Evolutionary conservation across 2,797 vertebrate genomes (phyloP), one percentile per base, ranked within the genome.

Genomic region (Gallinago solitaria): DNA sequence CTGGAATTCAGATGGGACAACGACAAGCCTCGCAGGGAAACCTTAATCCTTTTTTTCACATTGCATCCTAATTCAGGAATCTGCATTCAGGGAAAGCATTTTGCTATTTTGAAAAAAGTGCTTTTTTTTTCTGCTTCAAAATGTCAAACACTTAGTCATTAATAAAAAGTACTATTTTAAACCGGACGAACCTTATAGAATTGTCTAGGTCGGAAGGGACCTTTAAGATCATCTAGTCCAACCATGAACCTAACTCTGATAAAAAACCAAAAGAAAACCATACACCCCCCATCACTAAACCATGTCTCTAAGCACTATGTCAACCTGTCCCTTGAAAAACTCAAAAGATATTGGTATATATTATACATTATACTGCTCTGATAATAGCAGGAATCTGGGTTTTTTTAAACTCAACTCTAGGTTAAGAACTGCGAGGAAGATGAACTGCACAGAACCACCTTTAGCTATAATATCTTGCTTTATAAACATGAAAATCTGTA

Each of bases 331-430:
- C 23, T 48, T 48, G 47, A 13, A 48, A 48, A 48, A 12, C 47
- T 48, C 47, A 24, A 48, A 48, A 48, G 47, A 48, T 24, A 23
- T 48, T 48, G 47, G 24, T 48, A 48, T 12, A 23, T 48, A 24
- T 48, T 48, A 48, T 4, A 8, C 28, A 61, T 3, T 20, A 24
- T 1, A 23, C 35, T 54, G 69, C 78, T 56, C 53, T 23, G 37
- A 0, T 1, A 16, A 4, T 3, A 30, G 30, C 81, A 87, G 37
- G 35, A 24, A 54, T 10, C 1, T 2, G 3, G 7, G 5, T 3
- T 21, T 70, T 69, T 54, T 60, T 6, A 9, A 64, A 33, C 53
- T 43, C 41, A 7, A 3, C 7, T 5, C 48, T 32, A n/a, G 53
- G 5, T 56, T 45, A 21, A n/a, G 41, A 35, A 60, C 23, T 37